Percentiles rank a stretch among this genome's conserved stretches.
phyloP scores from a whole-genome alignment of 2,888 invertebrate species.

The Ochropacha duplaris region DNA sequence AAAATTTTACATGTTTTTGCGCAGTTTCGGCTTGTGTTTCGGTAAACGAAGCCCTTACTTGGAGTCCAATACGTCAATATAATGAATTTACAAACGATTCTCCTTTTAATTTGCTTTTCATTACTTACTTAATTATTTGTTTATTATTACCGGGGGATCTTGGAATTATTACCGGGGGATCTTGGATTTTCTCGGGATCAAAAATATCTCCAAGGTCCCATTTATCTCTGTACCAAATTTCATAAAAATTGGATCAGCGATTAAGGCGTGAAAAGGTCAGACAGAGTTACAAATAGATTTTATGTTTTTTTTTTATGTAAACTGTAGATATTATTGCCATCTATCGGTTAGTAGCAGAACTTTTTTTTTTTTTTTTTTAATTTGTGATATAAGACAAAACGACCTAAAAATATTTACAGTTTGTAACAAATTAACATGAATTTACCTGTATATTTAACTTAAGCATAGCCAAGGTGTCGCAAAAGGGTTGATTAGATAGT shows the following conservation, averaged over 20 bases:
- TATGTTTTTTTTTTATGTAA: no score
- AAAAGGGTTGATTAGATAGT: neutral
- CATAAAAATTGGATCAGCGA: no score
- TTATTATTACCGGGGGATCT: no score
- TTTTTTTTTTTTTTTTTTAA: neutral
- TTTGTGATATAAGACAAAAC: neutral
- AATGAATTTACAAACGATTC: neutral
- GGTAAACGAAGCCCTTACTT: neutral
- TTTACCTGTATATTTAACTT: neutral
- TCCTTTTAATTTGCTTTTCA: neutral
- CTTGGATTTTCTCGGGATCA: no score
- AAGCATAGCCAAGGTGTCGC: neutral
- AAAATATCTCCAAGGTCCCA: no score
- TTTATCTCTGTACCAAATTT: no score
- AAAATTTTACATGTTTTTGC: neutral
- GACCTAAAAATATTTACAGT: neutral
- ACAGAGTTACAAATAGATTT: no score
- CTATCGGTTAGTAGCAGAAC: neutral
- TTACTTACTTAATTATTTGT: neutral
- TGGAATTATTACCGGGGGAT: no score
- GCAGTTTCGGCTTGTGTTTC: neutral
- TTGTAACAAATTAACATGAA: neutral
- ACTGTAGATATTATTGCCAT: neutral
- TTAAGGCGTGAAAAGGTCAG: no score
- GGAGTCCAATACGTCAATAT: neutral